Evolutionary conservation across 30 jellyfish, hydroid and myxozoan genomes (phyloP).

Genomic region (Rhopilema esculentum): DNA sequence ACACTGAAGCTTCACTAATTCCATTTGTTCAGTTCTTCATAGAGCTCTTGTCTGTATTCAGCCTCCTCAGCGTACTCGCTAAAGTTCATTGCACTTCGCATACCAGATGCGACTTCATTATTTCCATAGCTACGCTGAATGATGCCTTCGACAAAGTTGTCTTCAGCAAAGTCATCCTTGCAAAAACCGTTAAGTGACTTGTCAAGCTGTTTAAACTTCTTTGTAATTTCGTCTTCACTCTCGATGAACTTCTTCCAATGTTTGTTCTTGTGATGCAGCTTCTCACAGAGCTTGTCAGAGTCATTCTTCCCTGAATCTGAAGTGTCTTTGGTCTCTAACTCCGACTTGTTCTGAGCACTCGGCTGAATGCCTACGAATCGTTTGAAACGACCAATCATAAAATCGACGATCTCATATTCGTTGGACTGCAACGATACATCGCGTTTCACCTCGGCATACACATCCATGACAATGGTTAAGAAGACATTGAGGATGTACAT

Average conservation of each 20-base stretch:
- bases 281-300: background rate
- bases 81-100: conserved; percentile 59
- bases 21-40: conserved; percentile 83
- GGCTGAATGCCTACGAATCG: conserved; percentile 82
- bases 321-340: conserved; percentile 36
- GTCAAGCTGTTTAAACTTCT: conserved; percentile 85
- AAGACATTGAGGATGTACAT: conserved; percentile 96
- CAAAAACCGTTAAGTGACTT: conserved; percentile 80
- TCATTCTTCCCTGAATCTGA: conserved; percentile 2
- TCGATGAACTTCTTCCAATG: conserved; percentile 56
- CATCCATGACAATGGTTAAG: conserved; percentile 94
- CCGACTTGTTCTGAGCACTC: conserved; percentile 68
- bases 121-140: conserved; percentile 50
- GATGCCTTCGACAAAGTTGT: conserved; percentile 46
- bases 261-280: conserved; percentile 35
- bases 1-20: background rate
- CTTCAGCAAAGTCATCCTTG: conserved; percentile 82
- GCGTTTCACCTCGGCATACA: conserved; percentile 91
- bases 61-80: conserved; percentile 55
- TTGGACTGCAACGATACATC: conserved; percentile 80
- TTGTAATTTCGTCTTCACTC: conserved; percentile 76
- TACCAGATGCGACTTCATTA: conserved; percentile 56
- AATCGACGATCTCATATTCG: conserved; percentile 95
- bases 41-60: conserved; percentile 70
- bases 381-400: conserved; percentile 88